Evolutionary conservation across 2,888 invertebrate species (phyloP), one percentile per base, ranked within the genome.

Genomic region (Diabrotica balteata): DNA sequence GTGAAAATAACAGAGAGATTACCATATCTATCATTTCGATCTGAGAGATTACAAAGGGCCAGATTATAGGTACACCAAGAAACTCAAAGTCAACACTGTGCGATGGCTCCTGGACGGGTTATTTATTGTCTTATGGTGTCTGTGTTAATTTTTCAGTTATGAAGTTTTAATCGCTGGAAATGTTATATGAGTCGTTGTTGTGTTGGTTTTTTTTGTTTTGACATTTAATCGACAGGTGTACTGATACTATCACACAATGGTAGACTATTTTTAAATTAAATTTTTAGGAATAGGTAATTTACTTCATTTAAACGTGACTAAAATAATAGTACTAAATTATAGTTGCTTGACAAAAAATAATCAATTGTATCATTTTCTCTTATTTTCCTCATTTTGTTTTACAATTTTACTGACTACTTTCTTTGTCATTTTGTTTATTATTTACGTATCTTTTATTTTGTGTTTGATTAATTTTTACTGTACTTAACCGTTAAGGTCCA

Each of bases 1-100:
- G 83, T 81, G 83, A 83, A 83, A 82, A 83, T 83, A 82, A 82
- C 82, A 83, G 79, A 75, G 73, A 82, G 80, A 82, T 82, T 83
- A 83, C 81, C 82, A 79, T 81, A 82, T 80, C 80, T 74, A 77
- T 69, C 67, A 50, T 60, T 69, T 59, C 67, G 71, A 73, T 73
- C 73, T 44, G 49, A 70, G 69, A 59, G 70, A 73, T 72, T 52
- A 63, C 67, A 69, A 70, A 70, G 68, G 67, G 73, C 72, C 72
- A 77, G 80, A 80, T 80, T 80, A 80, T 76, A 32, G 32, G 32
- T 32, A 80, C 76, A 77, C 76, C 77, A 69, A 70, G 69, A 71
- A 77, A 76, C 76, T 79, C 76, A 79, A 79, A 81, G 78, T 80
- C 80, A 80, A 81, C 81, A 80, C 80, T 75, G 77, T 44, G n/a